Evolutionary conservation across 2,113 vertebrate genomes (phyloP).

Genomic region (Tringa solitaria): DNA sequence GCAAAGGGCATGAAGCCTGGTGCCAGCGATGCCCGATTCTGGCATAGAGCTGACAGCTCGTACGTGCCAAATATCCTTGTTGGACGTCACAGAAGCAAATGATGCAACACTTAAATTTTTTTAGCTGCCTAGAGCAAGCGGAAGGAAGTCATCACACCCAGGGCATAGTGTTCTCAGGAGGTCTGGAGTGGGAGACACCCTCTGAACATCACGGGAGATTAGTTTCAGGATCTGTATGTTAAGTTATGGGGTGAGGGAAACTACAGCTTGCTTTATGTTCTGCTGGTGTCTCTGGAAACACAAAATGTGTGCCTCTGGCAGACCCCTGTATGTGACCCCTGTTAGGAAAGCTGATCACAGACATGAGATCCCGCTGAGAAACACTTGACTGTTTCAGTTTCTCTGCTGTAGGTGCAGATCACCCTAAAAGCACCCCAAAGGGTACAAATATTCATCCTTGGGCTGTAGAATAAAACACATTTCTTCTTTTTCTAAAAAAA

Average conservation of each 20-base stretch:
- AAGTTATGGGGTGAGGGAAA: rapidly evolving
- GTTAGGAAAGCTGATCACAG: background rate
- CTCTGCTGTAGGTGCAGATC: background rate
- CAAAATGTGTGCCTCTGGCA: background rate
- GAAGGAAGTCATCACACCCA: background rate
- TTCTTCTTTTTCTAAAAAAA: background rate
- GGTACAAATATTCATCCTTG: background rate
- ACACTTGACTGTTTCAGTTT: background rate
- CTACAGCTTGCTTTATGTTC: background rate
- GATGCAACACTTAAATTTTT: background rate
- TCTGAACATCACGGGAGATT: background rate
- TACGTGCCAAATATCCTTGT: background rate
- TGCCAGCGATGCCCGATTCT: background rate
- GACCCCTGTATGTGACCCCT: background rate
- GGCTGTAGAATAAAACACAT: background rate
- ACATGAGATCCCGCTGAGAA: background rate
- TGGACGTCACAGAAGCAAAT: background rate
- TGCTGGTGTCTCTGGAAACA: background rate
- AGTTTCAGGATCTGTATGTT: background rate
- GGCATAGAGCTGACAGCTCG: background rate
- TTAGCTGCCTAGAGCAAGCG: background rate
- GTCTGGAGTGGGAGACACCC: background rate
- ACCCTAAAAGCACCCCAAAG: background rate
- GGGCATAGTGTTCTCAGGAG: background rate
- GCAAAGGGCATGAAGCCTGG: background rate